Evolutionary conservation across 2,797 vertebrate species (phyloP).

Genomic region (Xyrichtys novacula): DNA sequence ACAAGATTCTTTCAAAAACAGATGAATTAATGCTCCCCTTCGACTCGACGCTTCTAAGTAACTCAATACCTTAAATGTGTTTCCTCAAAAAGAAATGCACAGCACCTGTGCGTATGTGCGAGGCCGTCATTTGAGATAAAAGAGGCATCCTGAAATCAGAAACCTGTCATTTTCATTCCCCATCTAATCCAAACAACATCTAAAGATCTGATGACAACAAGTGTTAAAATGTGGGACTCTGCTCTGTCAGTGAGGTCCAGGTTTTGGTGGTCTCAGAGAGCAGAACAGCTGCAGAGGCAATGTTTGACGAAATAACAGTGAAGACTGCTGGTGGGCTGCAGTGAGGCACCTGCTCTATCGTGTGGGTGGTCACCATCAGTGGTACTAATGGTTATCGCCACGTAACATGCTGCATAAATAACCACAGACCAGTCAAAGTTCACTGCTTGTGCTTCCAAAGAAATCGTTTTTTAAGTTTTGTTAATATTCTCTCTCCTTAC

Average conservation of each 20-base stretch:
- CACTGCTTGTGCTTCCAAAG: not conserved
- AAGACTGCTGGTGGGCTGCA: constrained; percentile 52
- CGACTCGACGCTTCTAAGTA: constrained; percentile 1
- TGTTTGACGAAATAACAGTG: constrained; percentile 58
- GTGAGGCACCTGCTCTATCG: constrained; percentile 63
- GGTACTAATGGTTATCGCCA: not conserved
- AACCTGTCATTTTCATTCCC: constrained; percentile 64
- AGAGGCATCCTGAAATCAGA: constrained; percentile 63
- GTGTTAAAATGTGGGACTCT: constrained; percentile 4
- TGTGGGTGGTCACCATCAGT: constrained; percentile 58
- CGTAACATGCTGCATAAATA: not conserved
- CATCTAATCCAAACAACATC: constrained; percentile 39
- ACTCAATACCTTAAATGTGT: not conserved
- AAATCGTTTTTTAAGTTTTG: too few relatives aligned
- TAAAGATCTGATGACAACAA: constrained; percentile 40
- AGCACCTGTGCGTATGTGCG: constrained; percentile 43
- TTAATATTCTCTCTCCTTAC: too few relatives aligned
- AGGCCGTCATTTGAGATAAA: constrained; percentile 48
- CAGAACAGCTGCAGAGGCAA: constrained; percentile 55
- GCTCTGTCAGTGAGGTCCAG: constrained; percentile 6
- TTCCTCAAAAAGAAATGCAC: constrained; percentile 16
- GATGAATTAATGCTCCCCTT: not conserved
- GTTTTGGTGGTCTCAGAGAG: constrained; percentile 29
- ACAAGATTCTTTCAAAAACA: not conserved
- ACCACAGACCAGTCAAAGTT: not conserved